Base-by-base conservation (phyloP, 2,797 vertebrate species). In the Neostethus bicornis region DNA sequence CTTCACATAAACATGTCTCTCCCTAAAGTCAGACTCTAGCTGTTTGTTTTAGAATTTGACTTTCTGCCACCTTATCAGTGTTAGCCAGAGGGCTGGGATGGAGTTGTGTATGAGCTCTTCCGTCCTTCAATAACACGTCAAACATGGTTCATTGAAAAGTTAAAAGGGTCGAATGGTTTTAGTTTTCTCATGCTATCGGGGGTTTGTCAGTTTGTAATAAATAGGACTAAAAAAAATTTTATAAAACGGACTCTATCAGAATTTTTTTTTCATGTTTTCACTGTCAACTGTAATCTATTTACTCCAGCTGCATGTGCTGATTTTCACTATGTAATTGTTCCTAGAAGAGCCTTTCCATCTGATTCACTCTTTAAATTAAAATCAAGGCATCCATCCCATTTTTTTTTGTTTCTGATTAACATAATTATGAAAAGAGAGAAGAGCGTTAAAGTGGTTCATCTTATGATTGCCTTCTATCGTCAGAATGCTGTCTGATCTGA, bases 111-210 rank as follows among this genome's bases (percentile, higher is more conserved):
- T 62, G 56, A 72, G 56, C 79, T 63, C 63, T 67, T 66, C 71
- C n/a, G 28, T 28, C 39, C 56, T 75, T 70, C 62, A 61, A 73
- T 75, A 75, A 74, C 41, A 53, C 46, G 49, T 73, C 61, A 53
- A 56, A 62, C 35, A 67, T 21, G 37, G 53, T 11, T 13, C 50
- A 57, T 60, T 81, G 47, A 65, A 67, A 83, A 45, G 45, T 46
- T 55, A 31, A 54, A 80, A 48, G 80, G 84, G 85, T 85, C 86
- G 86, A 51, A 75, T 8, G 70, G 55, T 68, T 55, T 51, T 23
- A 50, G 0, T 42, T 81, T 81, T 87, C 81, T 83, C 75, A 79
- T 66, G 73, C 54, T 50, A 51, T 44, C 50, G 57, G n/a, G 42
- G 24, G 13, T 60, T 54, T 69, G 58, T 39, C 32, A 69, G 77